Conservation (phyloP, 2,113 vertebrate species). For the Peucedramus taeniatus region DNA sequence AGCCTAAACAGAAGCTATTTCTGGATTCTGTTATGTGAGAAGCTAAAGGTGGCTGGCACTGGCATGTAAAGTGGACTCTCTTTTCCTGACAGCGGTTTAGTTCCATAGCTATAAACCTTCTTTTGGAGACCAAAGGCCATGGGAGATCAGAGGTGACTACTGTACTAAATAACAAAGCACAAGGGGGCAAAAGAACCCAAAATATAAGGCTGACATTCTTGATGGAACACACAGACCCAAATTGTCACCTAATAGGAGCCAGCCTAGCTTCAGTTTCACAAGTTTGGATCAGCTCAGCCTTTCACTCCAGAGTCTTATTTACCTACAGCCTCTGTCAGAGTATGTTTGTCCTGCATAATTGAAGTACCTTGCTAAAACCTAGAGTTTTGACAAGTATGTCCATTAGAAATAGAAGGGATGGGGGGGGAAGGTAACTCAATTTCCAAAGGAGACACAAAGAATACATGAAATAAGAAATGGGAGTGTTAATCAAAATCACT, state of each 20-base stretch:
- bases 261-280: neutral
- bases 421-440: neutral
- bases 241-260: fast-evolving
- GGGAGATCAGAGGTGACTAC: neutral
- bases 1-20: neutral
- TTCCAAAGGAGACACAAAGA: neutral
- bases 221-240: neutral
- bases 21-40: neutral
- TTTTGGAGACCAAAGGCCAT: neutral
- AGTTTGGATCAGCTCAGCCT: neutral
- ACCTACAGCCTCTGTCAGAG: neutral
- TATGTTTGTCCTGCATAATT: neutral
- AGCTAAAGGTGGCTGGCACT: neutral
- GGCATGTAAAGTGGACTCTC: neutral
- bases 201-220: neutral
- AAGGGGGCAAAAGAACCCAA: neutral
- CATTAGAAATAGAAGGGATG: neutral
- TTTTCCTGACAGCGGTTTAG: neutral
- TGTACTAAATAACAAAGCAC: neutral
- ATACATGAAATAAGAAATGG: neutral
- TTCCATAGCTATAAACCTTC: neutral
- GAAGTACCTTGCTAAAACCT: neutral
- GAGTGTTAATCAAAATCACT: neutral
- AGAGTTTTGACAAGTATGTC: neutral
- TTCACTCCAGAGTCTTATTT: neutral